A percentile compares a stretch with the other conserved stretches of the same genome.
These are phyloP conservation scores for Choristoneura rosaceana DNA, from an alignment of 2,888 invertebrate species.

Conservation along the genomic window DNA sequence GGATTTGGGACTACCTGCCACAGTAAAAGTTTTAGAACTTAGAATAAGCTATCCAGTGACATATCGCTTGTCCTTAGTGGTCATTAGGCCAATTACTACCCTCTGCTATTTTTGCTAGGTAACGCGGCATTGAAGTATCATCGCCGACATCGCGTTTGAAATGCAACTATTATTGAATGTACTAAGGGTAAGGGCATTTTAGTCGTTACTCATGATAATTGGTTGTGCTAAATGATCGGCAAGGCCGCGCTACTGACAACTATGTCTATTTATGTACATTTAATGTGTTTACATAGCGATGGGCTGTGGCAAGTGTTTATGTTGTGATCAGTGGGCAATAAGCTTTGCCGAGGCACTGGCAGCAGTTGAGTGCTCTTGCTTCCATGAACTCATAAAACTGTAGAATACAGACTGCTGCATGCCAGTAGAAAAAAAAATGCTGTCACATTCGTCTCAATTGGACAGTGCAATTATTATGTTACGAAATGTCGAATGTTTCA, in stretches of 20 bases:
- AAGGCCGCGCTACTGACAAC: constrained; percentile 15
- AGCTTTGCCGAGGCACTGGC: neutral
- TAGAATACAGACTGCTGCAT: neutral
- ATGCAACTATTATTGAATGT: constrained; percentile 29
- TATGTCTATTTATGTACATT: constrained; percentile 32
- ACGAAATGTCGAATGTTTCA: neutral
- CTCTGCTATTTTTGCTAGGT: no score
- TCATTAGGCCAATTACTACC: no score
- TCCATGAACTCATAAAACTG: neutral
- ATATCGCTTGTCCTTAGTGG: no score
- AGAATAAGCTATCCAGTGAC: no score
- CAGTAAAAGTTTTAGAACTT: no score
- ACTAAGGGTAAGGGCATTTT: constrained; percentile 12
- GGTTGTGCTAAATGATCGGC: neutral
- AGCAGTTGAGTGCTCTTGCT: neutral
- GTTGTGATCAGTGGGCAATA: neutral
- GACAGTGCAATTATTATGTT: neutral
- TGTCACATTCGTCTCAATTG: neutral
- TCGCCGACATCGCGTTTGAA: neutral
- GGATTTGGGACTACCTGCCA: no score
- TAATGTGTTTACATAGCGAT: constrained; percentile 6
- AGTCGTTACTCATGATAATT: constrained; percentile 12
- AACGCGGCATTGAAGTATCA: no score
- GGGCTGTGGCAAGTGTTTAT: constrained; percentile 24
- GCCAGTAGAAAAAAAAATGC: neutral